These are phyloP conservation scores for Aurelia sp. DNA, from an alignment of 30 jellyfish, hydroid and myxozoan species.

Conservation along the genomic window DNA sequence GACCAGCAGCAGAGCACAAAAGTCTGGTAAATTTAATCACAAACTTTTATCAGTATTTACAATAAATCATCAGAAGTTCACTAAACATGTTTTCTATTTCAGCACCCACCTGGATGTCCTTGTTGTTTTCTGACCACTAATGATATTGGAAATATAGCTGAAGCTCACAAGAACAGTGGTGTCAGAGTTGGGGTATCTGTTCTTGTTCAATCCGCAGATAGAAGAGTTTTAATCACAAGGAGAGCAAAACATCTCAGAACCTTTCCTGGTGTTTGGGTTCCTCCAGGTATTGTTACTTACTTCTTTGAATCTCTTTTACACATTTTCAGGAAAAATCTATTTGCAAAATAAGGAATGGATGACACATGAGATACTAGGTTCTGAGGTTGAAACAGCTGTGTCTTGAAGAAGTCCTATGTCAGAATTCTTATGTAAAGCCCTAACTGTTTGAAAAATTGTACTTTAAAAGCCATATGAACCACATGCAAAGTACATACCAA, in stretches of 20 bases:
- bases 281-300: conserved; percentile 57
- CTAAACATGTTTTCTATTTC: background rate
- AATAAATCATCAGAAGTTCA: background rate
- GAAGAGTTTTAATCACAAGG: conserved; percentile 63
- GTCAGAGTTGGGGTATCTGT: conserved; percentile 71
- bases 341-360: too few species aligned
- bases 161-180: conserved; percentile 35
- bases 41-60: background rate
- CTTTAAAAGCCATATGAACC: too few species aligned
- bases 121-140: conserved; percentile 51
- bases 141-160: conserved; percentile 26
- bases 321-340: too few species aligned
- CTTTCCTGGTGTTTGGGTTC: conserved; percentile 91
- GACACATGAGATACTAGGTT: too few species aligned
- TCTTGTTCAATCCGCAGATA: conserved; percentile 65
- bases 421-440: too few species aligned
- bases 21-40: too few species aligned
- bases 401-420: too few species aligned
- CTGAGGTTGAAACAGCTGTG: too few species aligned
- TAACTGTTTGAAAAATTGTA: too few species aligned
- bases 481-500: too few species aligned
- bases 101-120: conserved; percentile 78
- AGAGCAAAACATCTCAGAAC: conserved; percentile 69
- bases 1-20: too few species aligned
- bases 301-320: too few species aligned